Evolutionary conservation across 2,113 vertebrate genomes (phyloP).

Genomic region (Eretmochelys imbricata): DNA sequence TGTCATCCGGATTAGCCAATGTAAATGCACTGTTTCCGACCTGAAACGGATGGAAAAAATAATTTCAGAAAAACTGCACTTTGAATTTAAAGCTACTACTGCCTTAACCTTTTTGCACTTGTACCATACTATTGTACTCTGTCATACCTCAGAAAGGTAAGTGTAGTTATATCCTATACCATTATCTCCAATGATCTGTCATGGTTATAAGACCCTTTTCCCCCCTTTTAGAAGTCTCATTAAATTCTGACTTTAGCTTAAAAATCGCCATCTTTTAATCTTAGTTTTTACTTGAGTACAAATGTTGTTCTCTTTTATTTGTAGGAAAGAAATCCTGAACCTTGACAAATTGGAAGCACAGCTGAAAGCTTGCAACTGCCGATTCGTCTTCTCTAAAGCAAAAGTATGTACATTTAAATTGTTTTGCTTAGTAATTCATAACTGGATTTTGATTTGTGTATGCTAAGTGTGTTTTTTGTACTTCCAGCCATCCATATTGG

Average conservation of each 20-base stretch:
- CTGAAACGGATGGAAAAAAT: constrained; percentile 97
- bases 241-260: not conserved
- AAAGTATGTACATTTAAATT: constrained; percentile 84
- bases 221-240: accelerated
- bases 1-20: constrained; percentile 96
- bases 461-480: not conserved
- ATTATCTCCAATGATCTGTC: accelerated
- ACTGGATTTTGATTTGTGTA: not conserved
- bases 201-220: not conserved
- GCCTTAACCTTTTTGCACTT: constrained; percentile 98
- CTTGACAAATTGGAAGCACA: constrained; percentile 96
- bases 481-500: constrained; percentile 93
- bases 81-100: constrained; percentile 94
- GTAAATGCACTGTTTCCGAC: constrained; percentile 95
- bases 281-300: not conserved
- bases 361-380: constrained; percentile 95
- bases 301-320: not conserved
- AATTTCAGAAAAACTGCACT: constrained; percentile 93
- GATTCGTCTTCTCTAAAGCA: constrained; percentile 94
- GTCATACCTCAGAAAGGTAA: constrained; percentile 90
- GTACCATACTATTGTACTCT: constrained; percentile 89
- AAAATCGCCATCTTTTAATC: not conserved
- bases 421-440: not conserved
- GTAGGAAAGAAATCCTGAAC: constrained; percentile 89
- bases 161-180: not conserved